Evolutionary conservation across 2,113 vertebrate species (phyloP), one percentile per base, ranked within the genome.

Genomic region (Aviceda subcristata): DNA sequence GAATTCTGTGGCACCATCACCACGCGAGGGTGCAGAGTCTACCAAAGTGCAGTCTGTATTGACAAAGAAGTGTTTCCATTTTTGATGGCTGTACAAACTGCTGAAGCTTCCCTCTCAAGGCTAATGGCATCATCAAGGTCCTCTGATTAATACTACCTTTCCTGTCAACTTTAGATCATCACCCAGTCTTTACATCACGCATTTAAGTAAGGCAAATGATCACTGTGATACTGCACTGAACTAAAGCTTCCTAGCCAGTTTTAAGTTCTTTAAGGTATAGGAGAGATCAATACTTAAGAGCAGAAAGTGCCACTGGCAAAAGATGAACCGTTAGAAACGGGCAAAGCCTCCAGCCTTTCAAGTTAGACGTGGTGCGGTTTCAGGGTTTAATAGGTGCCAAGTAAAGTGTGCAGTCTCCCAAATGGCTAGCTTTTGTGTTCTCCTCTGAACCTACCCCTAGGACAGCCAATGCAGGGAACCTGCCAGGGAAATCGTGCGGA

Each of bases 111-210:
- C 83, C 79, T 91, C 85, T 94, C 67, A 88, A 96, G 92, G 88
- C 92, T 91, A 95, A 97, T 86, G 92, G 95, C 92, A 94, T 96
- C 97, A 97, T 80, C 96, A 94, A 96, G 92, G 97, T 94, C 90
- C 95, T 91, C 80, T 64, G 94, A 94, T 95, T 97, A 97, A 97
- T 71, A 82, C 88, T 11, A 90, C 81, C 85, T 86, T 90, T 90
- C 56, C 88, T 92, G 96, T 94, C 97, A 93, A 93, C 96, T 97
- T 97, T 63, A 83, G 87, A 95, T 86, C 94, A 80, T 43, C 67
- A 92, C 56, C 71, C 72, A 83, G 53, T 76, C 57, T 46, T 90
- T 68, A 88, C 60, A 92, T 56, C 88, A 81, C 69, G 10, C 68
- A 63, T 64, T 83, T 86, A 94, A 93, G 72, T 45, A 85, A 92